Conservation (phyloP, 1,140 invertebrate species). For the Aphidius gifuensis region DNA sequence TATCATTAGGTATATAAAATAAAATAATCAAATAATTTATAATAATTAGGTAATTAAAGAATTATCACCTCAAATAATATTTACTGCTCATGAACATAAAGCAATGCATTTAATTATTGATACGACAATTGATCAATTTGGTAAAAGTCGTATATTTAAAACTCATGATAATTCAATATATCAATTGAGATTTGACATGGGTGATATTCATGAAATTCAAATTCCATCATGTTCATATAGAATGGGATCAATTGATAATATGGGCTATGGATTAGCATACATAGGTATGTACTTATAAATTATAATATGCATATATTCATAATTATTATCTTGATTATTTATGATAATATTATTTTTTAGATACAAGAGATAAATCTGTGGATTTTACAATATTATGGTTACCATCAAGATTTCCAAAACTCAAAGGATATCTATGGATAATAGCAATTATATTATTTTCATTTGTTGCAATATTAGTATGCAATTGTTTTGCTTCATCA, state of each 20-base stretch:
- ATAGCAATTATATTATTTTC: constrained; percentile 35
- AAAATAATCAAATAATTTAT: constrained; percentile 3
- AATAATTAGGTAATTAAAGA: constrained; percentile 61
- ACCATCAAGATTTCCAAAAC: constrained; percentile 49
- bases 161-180: constrained; percentile 54
- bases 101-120: constrained; percentile 60
- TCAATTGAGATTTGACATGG: constrained; percentile 51
- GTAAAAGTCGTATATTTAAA: constrained; percentile 50
- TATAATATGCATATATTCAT: too few relatives aligned
- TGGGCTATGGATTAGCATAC: constrained; percentile 81
- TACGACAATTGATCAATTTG: constrained; percentile 49
- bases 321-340: too few relatives aligned
- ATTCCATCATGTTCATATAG: constrained; percentile 92
- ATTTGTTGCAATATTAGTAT: constrained; percentile 32
- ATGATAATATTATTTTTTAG: constrained; percentile 32
- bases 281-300: constrained; percentile 62
- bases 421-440: constrained; percentile 42
- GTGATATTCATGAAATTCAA: constrained; percentile 76
- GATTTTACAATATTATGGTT: constrained; percentile 54
- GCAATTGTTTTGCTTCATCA: constrained; percentile 30
- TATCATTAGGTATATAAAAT: constrained; percentile 10
- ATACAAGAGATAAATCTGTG: constrained; percentile 49
- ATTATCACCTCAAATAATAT: constrained; percentile 74
- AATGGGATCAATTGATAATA: constrained; percentile 76
- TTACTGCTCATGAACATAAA: constrained; percentile 82